Conservation (phyloP, 2,113 vertebrate species). For the Diadophis punctatus region DNA sequence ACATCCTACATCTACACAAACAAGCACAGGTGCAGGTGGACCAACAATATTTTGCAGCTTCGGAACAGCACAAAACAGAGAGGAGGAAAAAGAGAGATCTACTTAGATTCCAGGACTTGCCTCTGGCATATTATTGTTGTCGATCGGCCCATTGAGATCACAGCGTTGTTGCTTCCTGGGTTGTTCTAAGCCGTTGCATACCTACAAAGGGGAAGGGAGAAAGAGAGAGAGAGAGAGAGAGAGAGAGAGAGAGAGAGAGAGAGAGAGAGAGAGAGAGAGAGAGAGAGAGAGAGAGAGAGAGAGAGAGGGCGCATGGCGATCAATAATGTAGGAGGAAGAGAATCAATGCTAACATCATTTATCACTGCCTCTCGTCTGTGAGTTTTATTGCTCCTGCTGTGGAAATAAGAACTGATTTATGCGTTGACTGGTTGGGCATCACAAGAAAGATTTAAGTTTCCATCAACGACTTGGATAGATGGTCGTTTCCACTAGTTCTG, state of each 20-base stretch:
- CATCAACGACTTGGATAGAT: neutral
- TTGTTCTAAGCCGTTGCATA: conserved; percentile 84
- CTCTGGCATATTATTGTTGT: conserved; percentile 93
- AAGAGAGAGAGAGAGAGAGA: conserved; percentile 29
- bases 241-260: conserved; percentile 33
- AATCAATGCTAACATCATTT: neutral
- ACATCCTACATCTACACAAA: neutral
- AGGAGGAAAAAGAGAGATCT: neutral
- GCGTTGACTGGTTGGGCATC: neutral
- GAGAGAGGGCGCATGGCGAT: conserved; percentile 14
- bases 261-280: neutral
- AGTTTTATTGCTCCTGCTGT: neutral
- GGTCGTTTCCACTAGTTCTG: neutral
- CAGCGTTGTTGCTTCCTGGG: conserved; percentile 94
- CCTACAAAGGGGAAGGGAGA: conserved; percentile 61
- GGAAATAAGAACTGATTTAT: neutral
- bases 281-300: conserved; percentile 29
- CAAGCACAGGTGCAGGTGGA: neutral
- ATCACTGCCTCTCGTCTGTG: neutral
- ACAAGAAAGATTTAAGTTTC: neutral
- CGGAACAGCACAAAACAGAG: neutral
- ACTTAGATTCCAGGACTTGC: conserved; percentile 57
- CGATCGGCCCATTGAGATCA: conserved; percentile 89
- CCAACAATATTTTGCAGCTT: neutral
- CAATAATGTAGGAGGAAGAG: neutral